These are phyloP conservation scores for Enteromius mattozi DNA, from an alignment of 2,797 vertebrate species.

Conservation along the genomic window DNA sequence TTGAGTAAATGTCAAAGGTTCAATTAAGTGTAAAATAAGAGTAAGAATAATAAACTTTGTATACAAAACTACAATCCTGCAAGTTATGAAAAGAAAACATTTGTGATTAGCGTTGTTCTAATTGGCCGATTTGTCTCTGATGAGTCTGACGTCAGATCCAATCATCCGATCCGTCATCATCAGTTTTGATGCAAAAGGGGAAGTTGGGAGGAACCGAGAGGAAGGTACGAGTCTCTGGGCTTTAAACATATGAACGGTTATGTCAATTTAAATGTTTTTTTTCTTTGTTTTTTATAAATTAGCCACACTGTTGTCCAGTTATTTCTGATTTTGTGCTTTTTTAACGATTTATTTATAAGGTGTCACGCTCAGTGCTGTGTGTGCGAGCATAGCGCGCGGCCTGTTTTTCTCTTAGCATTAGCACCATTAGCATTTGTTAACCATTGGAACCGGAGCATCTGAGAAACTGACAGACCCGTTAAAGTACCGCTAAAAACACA, in stretches of 20 bases:
- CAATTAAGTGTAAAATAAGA: background rate
- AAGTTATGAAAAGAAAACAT: background rate
- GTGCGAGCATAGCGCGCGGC: constrained; percentile 27
- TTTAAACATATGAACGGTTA: background rate
- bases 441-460: background rate
- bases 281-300: background rate
- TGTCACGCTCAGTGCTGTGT: background rate
- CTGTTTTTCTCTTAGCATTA: constrained; percentile 46
- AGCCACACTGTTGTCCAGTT: background rate
- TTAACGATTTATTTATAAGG: background rate
- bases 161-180: constrained; percentile 77
- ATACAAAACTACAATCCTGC: background rate
- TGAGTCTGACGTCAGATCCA: constrained; percentile 67
- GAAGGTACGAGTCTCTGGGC: constrained; percentile 55
- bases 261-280: background rate
- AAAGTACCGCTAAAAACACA: background rate
- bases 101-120: constrained; percentile 8
- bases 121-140: constrained; percentile 67
- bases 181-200: constrained; percentile 74
- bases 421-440: constrained; percentile 28
- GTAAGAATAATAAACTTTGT: background rate
- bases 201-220: constrained; percentile 77
- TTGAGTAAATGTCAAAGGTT: background rate
- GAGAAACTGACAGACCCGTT: background rate
- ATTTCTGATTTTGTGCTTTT: background rate